Conservation (phyloP, 2,797 vertebrate species). For the Poecilia velifera region DNA sequence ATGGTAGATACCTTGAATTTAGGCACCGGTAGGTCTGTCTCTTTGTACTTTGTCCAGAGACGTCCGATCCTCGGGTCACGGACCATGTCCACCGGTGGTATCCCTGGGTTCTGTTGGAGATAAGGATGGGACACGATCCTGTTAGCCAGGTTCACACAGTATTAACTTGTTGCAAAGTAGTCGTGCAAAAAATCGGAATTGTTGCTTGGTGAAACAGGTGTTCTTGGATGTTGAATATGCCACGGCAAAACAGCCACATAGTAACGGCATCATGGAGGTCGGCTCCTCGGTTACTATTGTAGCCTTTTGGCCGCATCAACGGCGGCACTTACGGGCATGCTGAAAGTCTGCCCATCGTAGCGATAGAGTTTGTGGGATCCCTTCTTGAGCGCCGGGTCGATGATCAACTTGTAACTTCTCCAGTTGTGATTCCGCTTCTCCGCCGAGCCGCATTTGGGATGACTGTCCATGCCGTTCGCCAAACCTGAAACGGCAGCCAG, state of each 20-base stretch:
- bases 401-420: constrained; percentile 99
- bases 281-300: constrained; percentile 71
- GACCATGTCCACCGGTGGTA: constrained; percentile 93
- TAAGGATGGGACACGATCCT: constrained; percentile 13
- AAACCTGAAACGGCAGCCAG: constrained; percentile 85
- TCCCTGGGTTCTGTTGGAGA: constrained; percentile 88
- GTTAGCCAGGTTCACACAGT: constrained; percentile 58
- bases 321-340: constrained; percentile 88
- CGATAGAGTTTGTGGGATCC: constrained; percentile 97
- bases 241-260: constrained; percentile 48
- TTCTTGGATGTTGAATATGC: neutral
- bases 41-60: constrained; percentile 98
- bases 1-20: constrained; percentile 91
- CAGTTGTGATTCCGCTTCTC: constrained; percentile 98
- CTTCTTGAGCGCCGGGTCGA: constrained; percentile 98
- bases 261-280: constrained; percentile 73
- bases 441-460: constrained; percentile 90
- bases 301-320: constrained; percentile 40
- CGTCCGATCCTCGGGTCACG: constrained; percentile 96
- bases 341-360: constrained; percentile 97
- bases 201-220: neutral
- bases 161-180: constrained; percentile 70
- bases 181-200: constrained; percentile 8
- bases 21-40: constrained; percentile 94
- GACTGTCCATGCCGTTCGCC: constrained; percentile 98